Evolutionary conservation across 2,113 vertebrate species (phyloP).

Genomic region (Pteropus alecto): DNA sequence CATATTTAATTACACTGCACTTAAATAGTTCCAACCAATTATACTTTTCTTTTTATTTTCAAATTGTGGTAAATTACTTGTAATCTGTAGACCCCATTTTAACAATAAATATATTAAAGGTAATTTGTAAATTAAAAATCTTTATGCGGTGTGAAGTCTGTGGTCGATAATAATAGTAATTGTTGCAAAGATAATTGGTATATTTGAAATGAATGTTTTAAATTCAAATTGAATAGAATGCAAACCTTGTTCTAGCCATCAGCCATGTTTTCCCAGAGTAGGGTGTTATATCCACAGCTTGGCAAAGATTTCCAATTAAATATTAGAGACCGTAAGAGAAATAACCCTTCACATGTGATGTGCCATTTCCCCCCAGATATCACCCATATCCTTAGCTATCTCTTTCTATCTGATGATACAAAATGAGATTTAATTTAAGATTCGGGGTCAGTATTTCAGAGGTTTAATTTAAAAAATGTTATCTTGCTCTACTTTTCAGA

Average conservation of each 20-base stretch:
- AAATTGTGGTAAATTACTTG: background rate
- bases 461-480: slow-evolving; percentile 49
- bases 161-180: background rate
- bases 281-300: background rate
- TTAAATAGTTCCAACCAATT: background rate
- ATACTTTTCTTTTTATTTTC: background rate
- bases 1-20: background rate
- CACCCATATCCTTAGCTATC: background rate
- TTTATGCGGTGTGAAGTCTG: background rate
- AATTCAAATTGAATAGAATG: background rate
- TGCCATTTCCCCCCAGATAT: background rate
- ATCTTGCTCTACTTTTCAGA: slow-evolving; percentile 35
- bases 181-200: background rate
- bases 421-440: slow-evolving; percentile 62
- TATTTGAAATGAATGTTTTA: slow-evolving; percentile 31
- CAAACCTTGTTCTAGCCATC: background rate
- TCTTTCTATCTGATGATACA: slow-evolving; percentile 17
- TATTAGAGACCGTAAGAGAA: background rate
- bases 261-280: background rate
- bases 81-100: background rate
- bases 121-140: background rate
- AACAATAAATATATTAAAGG: background rate
- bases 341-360: background rate
- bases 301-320: slow-evolving; percentile 39
- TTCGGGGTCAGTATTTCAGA: background rate